A percentile compares a stretch with the other conserved stretches of the same genome.
Conservation (phyloP, 2,888 invertebrate genomes). For the Leptinotarsa peninsularis region DNA sequence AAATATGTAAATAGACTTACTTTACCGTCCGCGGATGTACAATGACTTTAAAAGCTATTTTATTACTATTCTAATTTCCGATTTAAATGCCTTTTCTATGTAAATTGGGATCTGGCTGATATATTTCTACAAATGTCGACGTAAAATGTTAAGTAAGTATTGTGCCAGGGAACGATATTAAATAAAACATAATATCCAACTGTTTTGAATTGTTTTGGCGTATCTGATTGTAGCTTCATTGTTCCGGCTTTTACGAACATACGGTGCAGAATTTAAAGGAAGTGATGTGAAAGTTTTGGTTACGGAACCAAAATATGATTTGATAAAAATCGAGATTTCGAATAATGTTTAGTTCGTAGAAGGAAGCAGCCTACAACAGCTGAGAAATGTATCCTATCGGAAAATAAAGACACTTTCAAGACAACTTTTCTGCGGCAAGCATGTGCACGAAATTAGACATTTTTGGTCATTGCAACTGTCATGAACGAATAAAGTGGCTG, state of each 20-base stretch:
- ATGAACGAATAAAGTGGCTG: too few species aligned
- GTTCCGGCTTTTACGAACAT: slow-evolving; percentile 19
- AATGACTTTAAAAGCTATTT: slow-evolving; percentile 65
- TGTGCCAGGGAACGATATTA: slow-evolving; percentile 47
- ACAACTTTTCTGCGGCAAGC: too few species aligned
- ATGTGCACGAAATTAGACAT: too few species aligned
- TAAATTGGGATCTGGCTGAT: slow-evolving; percentile 61
- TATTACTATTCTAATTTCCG: slow-evolving; percentile 65
- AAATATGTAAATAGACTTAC: slow-evolving; percentile 63
- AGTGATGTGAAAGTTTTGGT: not conserved
- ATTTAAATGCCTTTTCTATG: slow-evolving; percentile 66
- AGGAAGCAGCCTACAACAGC: too few species aligned
- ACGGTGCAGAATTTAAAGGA: not conserved
- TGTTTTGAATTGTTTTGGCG: slow-evolving; percentile 21
- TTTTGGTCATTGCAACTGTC: too few species aligned
- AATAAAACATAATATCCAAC: slow-evolving; percentile 30
- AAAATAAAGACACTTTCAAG: too few species aligned
- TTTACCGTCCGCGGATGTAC: slow-evolving; percentile 59
- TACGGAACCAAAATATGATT: not conserved
- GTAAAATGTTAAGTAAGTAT: slow-evolving; percentile 60
- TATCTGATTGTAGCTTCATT: slow-evolving; percentile 34
- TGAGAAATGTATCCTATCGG: too few species aligned
- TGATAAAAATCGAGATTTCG: not conserved
- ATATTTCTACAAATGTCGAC: slow-evolving; percentile 61
- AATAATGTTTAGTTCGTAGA: too few species aligned